These are phyloP conservation scores for Odontomyia ornata DNA, from an alignment of 2,888 invertebrate species.

Conservation along the genomic window DNA sequence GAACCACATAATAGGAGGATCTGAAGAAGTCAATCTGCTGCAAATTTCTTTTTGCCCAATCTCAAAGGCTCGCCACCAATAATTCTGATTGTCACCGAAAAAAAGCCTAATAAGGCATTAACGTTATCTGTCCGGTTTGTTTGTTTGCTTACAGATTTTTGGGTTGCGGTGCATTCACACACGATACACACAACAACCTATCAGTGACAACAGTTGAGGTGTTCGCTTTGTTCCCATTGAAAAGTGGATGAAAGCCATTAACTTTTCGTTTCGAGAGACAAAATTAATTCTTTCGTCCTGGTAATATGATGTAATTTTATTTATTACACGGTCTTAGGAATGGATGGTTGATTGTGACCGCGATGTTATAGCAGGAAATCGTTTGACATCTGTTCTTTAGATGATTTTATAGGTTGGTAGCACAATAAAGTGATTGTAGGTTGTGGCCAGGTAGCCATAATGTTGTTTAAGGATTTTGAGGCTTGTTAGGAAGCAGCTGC, in stretches of 20 bases:
- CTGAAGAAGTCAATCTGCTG: conserved; percentile 33
- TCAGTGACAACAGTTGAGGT: conserved; percentile 19
- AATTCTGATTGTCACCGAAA: conserved; percentile 30
- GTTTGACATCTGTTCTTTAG: conserved; percentile 44
- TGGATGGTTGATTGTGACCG: neutral
- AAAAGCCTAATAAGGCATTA: neutral
- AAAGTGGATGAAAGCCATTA: conserved; percentile 30
- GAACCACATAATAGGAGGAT: conserved; percentile 1
- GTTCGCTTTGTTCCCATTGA: conserved; percentile 26
- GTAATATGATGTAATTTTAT: conserved; percentile 47
- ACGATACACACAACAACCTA: neutral
- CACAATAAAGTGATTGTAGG: conserved; percentile 29
- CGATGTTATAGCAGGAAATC: conserved; percentile 28
- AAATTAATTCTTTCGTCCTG: conserved; percentile 28
- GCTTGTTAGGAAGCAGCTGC: neutral
- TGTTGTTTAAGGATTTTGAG: neutral
- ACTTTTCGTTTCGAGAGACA: neutral
- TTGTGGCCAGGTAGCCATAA: conserved; percentile 17
- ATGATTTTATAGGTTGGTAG: conserved; percentile 41
- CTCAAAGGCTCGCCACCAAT: conserved; percentile 4
- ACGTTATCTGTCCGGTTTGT: conserved; percentile 14
- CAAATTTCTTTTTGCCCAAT: neutral
- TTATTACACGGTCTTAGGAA: conserved; percentile 44
- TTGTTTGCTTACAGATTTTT: conserved; percentile 15
- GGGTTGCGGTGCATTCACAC: neutral